phyloP scores from a whole-genome alignment of 2,888 invertebrate species.

The Argyresthia albistria region DNA sequence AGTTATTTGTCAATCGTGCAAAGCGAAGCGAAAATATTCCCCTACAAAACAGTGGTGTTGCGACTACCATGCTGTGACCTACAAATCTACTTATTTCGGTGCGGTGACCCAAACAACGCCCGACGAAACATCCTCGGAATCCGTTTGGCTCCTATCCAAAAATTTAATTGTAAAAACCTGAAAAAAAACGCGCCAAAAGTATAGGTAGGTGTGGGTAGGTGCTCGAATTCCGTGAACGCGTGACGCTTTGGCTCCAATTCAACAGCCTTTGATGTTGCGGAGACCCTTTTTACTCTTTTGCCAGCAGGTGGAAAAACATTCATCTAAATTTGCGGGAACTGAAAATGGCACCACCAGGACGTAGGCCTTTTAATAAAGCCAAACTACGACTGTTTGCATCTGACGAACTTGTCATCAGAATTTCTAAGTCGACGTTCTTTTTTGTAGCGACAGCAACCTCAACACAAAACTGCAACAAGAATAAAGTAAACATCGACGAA shows the following conservation, averaged over 20 bases:
- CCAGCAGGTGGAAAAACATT: not conserved
- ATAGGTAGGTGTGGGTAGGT: not conserved
- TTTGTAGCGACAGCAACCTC: too few species aligned
- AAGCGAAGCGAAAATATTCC: too few species aligned
- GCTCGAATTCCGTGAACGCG: not conserved
- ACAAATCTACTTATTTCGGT: too few species aligned
- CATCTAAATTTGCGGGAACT: not conserved
- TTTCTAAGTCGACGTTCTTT: too few species aligned
- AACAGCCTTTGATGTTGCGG: slow-evolving; percentile 2
- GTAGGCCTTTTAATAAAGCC: too few species aligned
- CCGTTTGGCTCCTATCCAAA: not conserved
- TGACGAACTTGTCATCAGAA: too few species aligned
- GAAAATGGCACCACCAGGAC: not conserved
- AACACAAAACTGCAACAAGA: too few species aligned
- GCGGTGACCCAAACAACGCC: not conserved
- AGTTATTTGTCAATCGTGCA: too few species aligned
- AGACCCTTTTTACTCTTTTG: not conserved
- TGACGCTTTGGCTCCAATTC: slow-evolving; percentile 1
- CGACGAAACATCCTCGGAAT: not conserved
- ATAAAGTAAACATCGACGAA: too few species aligned
- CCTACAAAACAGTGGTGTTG: too few species aligned
- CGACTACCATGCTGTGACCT: too few species aligned
- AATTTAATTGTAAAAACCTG: not conserved
- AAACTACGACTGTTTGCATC: too few species aligned
- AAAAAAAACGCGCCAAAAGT: slow-evolving; percentile 1